Base-by-base conservation (phyloP, 2,888 invertebrate species). In the Melieria crassipennis region DNA sequence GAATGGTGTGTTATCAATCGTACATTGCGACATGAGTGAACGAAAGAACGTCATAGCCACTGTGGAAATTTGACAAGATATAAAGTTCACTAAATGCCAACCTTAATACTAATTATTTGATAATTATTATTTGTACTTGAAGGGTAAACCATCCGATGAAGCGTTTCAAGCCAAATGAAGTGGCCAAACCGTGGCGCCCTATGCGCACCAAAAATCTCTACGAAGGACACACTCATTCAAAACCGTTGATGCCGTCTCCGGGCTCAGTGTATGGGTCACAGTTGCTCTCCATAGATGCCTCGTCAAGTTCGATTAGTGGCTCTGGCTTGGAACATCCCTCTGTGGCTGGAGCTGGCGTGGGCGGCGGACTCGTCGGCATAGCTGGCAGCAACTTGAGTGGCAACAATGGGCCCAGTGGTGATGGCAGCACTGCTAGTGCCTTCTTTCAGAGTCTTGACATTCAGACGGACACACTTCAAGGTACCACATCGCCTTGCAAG, bases 111-210 rank as follows among this genome's bases (percentile, higher is more conserved):
- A 30, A 30, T 30, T 30, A 30, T 4, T 42, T 30, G 6, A 13
- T 42, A 56, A n/a, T 56, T 13, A 52, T 48, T 46, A 10, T 42
- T 43, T 30, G 30, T 30, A 30, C 30, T 75, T 80, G 4, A 78
- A 91, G 96, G 96, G 89, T 96, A 82, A 93, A 96, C 85, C 94
- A 96, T 88, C 96, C 96, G 0, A 94, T 97, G 74, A 97, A 97
- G 88, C 92, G 94, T 80, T 93, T 94, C 87, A 94, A 94, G 87
- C 89, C 90, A 48, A 89, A 86, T 63, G 88, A 90, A 79, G 85
- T 89, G 79, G 82, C 86, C 50, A 89, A 89, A 75, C 86, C 80
- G 69, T 79, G 80, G 77, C 80, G 82, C 63, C 85, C 86, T 63
- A 83, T 87, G 76, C 85, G 87, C 68, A 84, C 84, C 74, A 84